Conservation (phyloP, 2,113 vertebrate genomes). For the Phyllostomus discolor region DNA sequence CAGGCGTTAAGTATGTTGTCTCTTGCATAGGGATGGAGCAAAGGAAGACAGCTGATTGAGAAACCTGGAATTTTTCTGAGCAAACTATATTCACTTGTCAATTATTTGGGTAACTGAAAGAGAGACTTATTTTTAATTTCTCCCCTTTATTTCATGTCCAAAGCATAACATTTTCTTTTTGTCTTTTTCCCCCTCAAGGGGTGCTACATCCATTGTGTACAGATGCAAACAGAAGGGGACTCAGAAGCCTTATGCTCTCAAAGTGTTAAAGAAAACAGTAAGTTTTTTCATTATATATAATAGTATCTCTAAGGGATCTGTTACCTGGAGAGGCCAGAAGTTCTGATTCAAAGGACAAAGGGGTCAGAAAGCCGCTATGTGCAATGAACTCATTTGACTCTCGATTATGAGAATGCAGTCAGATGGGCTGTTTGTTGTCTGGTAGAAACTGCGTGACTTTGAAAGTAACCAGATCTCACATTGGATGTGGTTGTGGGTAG, state of each 20-base stretch:
- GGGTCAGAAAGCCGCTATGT: not conserved
- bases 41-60: not conserved
- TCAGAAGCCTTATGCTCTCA: conserved; percentile 89
- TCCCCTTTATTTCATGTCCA: conserved; percentile 13
- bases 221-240: conserved; percentile 91
- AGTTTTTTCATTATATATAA: conserved; percentile 76
- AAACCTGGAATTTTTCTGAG: not conserved
- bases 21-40: not conserved
- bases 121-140: conserved; percentile 18
- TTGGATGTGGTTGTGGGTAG: not conserved
- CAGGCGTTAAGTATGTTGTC: not conserved
- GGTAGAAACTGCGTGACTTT: not conserved
- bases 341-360: not conserved
- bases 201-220: conserved; percentile 91
- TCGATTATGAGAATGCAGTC: not conserved
- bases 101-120: not conserved
- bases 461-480: not conserved
- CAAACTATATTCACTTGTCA: not conserved
- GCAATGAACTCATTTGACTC: not conserved
- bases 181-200: conserved; percentile 79
- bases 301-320: not conserved
- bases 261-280: conserved; percentile 94
- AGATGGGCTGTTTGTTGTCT: not conserved
- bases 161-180: conserved; percentile 67
- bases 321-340: not conserved